phyloP scores from a whole-genome alignment of 1,140 invertebrate species.

The Drosophila sproati region DNA sequence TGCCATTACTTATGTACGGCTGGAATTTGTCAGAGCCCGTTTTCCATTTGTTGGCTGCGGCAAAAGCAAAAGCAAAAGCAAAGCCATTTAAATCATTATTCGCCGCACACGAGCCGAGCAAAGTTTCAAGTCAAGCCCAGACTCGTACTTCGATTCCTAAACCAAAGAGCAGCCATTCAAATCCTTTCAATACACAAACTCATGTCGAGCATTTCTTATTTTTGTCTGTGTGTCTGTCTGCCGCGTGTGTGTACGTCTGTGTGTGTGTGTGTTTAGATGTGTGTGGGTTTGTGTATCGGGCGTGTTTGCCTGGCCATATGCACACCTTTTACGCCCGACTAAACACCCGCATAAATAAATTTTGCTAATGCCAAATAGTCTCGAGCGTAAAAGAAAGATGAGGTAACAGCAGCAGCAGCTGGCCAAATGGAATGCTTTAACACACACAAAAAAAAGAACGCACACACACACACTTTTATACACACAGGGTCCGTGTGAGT shows the following conservation, averaged over 20 bases:
- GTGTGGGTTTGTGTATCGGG: conserved; percentile 19
- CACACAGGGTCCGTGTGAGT: conserved; percentile 3
- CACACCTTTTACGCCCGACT: conserved; percentile 81
- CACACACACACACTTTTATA: conserved; percentile 1
- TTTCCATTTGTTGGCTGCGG: conserved; percentile 2
- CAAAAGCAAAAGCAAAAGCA: conserved; percentile 14
- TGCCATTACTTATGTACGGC: conserved; percentile 69
- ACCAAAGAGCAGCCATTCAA: conserved; percentile 25
- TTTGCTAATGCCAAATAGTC: conserved; percentile 82
- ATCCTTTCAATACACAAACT: conserved; percentile 75
- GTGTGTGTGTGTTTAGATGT: not conserved
- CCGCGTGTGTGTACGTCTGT: not conserved
- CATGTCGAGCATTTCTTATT: conserved; percentile 74
- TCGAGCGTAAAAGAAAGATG: conserved; percentile 81
- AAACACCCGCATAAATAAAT: conserved; percentile 84
- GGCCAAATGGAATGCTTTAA: conserved; percentile 62
- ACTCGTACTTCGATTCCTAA: conserved; percentile 8
- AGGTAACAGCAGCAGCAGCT: conserved; percentile 62
- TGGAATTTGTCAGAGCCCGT: conserved; percentile 62
- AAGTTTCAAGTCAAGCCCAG: conserved; percentile 18
- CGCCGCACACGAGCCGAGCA: conserved; percentile 30
- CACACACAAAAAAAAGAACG: conserved; percentile 36
- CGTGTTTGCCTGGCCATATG: conserved; percentile 64
- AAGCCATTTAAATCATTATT: conserved; percentile 80
- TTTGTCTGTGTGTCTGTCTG: conserved; percentile 11